phyloP scores from a whole-genome alignment of 2,797 vertebrate species.

The Halcyon smyrnensis region DNA sequence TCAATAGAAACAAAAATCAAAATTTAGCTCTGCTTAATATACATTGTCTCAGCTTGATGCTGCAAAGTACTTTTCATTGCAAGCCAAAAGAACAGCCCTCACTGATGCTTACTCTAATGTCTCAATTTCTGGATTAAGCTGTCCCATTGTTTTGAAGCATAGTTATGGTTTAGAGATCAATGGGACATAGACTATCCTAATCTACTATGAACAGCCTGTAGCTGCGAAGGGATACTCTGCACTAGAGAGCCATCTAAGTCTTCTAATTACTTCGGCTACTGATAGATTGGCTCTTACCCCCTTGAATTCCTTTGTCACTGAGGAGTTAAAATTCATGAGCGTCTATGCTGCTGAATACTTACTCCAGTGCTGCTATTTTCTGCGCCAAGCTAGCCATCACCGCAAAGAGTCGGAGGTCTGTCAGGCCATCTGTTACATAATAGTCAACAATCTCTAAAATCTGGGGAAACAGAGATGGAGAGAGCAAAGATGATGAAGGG shows the following conservation, averaged over 20 bases:
- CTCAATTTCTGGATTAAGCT: slow-evolving; percentile 75
- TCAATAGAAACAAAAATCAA: neutral
- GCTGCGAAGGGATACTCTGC: slow-evolving; percentile 66
- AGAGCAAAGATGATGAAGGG: slow-evolving; percentile 79
- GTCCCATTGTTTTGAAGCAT: slow-evolving; percentile 72
- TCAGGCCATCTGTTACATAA: slow-evolving; percentile 93
- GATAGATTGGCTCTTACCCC: slow-evolving; percentile 82
- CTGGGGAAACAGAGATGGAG: slow-evolving; percentile 78
- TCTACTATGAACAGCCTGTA: slow-evolving; percentile 76
- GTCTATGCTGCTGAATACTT: slow-evolving; percentile 83
- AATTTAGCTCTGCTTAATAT: neutral
- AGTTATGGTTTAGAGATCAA: slow-evolving; percentile 75
- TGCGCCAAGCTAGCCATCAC: slow-evolving; percentile 91
- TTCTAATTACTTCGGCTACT: slow-evolving; percentile 82
- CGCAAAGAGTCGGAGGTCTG: slow-evolving; percentile 92
- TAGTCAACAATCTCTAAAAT: slow-evolving; percentile 94
- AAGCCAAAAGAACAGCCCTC: slow-evolving; percentile 52
- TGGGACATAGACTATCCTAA: slow-evolving; percentile 76
- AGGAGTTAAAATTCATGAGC: slow-evolving; percentile 87
- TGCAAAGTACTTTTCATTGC: slow-evolving; percentile 38
- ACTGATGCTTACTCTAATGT: slow-evolving; percentile 27
- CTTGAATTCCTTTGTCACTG: slow-evolving; percentile 81
- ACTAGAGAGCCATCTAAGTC: slow-evolving; percentile 79
- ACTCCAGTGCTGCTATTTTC: slow-evolving; percentile 92
- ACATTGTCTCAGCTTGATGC: neutral